phyloP scores from a whole-genome alignment of 2,113 vertebrate genomes.

The Recurvirostra avosetta region DNA sequence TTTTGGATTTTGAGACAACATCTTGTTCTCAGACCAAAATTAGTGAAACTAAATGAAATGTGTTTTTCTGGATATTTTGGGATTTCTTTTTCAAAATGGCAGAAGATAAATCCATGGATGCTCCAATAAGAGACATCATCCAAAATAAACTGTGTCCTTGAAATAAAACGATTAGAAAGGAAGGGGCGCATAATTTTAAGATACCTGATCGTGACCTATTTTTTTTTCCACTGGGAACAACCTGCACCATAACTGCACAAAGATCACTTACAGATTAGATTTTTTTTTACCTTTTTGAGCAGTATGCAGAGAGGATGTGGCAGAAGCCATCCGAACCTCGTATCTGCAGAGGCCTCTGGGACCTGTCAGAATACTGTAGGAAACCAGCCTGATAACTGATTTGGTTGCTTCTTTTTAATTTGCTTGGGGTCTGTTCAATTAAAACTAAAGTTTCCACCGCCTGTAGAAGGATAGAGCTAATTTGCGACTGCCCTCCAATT shows the following conservation, averaged over 20 bases:
- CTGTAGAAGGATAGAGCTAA: constrained; percentile 2
- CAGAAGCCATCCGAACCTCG: background rate
- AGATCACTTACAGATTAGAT: background rate
- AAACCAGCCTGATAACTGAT: background rate
- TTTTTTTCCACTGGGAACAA: background rate
- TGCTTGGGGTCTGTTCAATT: constrained; percentile 37
- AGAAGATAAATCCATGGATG: background rate
- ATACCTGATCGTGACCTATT: background rate
- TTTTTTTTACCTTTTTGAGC: background rate
- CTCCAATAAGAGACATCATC: background rate
- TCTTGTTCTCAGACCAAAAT: background rate
- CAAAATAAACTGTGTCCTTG: background rate
- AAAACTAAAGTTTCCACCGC: constrained; percentile 18
- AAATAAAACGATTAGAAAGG: background rate
- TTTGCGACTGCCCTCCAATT: background rate
- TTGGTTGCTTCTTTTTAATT: constrained; percentile 49
- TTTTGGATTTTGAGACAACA: background rate
- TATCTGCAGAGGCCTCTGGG: background rate
- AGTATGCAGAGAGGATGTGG: background rate
- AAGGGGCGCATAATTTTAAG: background rate
- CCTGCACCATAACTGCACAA: background rate
- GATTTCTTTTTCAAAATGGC: background rate
- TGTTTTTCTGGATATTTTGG: background rate
- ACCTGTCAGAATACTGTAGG: constrained; percentile 3
- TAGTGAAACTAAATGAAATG: background rate